Conservation (phyloP, 1,140 invertebrate genomes). For the Saxidomus purpurata region DNA sequence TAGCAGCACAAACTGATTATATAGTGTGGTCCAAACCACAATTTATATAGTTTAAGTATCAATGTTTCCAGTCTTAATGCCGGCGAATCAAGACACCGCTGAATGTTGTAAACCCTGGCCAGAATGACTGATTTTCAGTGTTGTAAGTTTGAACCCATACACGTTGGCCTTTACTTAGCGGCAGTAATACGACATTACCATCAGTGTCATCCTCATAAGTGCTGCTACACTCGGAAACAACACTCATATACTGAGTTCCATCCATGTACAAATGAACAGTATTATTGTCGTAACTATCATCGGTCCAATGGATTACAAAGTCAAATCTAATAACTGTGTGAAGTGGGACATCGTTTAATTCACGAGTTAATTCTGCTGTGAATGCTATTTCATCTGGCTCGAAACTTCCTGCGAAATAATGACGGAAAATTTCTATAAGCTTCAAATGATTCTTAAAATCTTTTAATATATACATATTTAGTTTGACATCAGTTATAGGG, state of each 20-base stretch:
- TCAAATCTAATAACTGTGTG: background rate
- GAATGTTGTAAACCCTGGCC: background rate
- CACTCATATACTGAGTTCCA: background rate
- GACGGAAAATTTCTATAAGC: no score
- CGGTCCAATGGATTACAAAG: background rate
- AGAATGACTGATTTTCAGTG: background rate
- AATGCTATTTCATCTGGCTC: background rate
- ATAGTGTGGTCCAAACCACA: no score
- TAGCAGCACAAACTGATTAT: no score
- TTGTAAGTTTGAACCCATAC: background rate
- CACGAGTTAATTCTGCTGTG: background rate
- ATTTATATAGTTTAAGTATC: no score
- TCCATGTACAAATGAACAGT: background rate
- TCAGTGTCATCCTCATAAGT: background rate
- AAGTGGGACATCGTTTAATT: background rate
- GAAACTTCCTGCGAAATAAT: background rate
- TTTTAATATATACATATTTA: no score
- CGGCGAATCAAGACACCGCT: background rate
- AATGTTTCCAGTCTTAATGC: background rate
- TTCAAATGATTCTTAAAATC: no score
- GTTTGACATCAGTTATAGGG: no score
- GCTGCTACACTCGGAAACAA: background rate
- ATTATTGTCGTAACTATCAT: background rate
- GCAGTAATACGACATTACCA: background rate
- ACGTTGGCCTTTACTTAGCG: background rate